Evolutionary conservation across 1,140 invertebrate species (phyloP), one percentile per base, ranked within the genome.

Genomic region (Cryptotermes secundus): DNA sequence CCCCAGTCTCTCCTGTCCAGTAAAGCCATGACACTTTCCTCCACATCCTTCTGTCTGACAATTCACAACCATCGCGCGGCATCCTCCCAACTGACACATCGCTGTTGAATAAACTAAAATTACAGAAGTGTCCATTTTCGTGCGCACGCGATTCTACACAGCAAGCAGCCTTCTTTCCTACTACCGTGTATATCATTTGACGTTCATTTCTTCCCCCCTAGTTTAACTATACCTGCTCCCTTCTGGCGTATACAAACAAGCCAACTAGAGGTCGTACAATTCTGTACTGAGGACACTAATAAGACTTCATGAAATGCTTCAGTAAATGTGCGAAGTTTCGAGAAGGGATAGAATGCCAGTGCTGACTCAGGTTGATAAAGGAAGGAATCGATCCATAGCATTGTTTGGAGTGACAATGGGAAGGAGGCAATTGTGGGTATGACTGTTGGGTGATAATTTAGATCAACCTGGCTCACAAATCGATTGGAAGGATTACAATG

Each of bases 281-380:
- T 9, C 59, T 72, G 59, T 31, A 72, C 59, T 16, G n/a, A 72
- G 59, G 26, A 26, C 59, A 26, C n/a, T n/a, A 72, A 72, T 72
- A 72, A 72, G 59, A 72, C 59, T 72, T 31, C 59, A 31, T 31
- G 59, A 31, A 72, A 72, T 72, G 59, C 59, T 72, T 72, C 59
- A 72, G 59, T 72, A 72, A 72, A 72, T 72, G 59, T 72, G 59
- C 26, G 31, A 72, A 72, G 59, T 72, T 72, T 26, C 59, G 26
- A 72, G n/a, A 1, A 3, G n/a, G 59, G 59, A 31, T 31, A 31
- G 59, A 7, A 31, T 72, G 59, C 26, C 59, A n/a, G 59, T 72
- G 59, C 59, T 72, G 59, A 72, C 59, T 72, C 59, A 72, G 59
- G n/a, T 31, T 72, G 59, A 72, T 72, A 72, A 72, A 72, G 59